phyloP scores from a whole-genome alignment of 2,888 invertebrate species.

The Hirtodrosophila cameraria region DNA sequence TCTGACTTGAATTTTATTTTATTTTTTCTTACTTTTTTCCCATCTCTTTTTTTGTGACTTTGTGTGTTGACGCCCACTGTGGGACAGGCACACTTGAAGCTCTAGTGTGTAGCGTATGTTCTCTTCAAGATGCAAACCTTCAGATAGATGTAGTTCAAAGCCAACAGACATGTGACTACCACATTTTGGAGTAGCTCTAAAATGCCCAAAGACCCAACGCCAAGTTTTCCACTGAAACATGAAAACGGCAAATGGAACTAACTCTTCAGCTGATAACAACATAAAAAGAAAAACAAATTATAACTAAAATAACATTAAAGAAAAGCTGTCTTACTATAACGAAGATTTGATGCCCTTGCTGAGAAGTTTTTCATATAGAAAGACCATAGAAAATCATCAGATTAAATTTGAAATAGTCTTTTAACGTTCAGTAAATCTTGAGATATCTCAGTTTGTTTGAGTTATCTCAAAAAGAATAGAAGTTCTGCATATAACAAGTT shows the following conservation, averaged over 20 bases:
- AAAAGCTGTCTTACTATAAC: too few relatives aligned
- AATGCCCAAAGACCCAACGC: not conserved
- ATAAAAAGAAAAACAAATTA: slow-evolving; percentile 30
- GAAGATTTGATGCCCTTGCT: too few relatives aligned
- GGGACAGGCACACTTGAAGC: slow-evolving; percentile 36
- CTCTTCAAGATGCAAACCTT: slow-evolving; percentile 41
- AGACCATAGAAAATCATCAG: too few relatives aligned
- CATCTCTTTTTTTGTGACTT: not conserved
- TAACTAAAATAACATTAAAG: slow-evolving; percentile 1
- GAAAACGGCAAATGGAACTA: slow-evolving; percentile 62
- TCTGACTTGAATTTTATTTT: slow-evolving; percentile 38
- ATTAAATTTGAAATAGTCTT: too few relatives aligned
- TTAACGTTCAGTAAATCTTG: too few relatives aligned
- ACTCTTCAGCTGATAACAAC: slow-evolving; percentile 58
- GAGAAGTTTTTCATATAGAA: too few relatives aligned
- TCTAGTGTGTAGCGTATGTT: slow-evolving; percentile 10
- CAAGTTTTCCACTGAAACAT: slow-evolving; percentile 54
- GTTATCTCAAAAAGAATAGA: too few relatives aligned
- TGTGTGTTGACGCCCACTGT: slow-evolving; percentile 43
- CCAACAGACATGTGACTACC: slow-evolving; percentile 17
- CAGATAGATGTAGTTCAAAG: slow-evolving; percentile 20
- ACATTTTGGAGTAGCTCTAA: slow-evolving; percentile 23
- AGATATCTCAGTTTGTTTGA: too few relatives aligned
- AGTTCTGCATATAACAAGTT: too few relatives aligned
- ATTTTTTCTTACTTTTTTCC: not conserved